A percentile compares a stretch with the other conserved stretches of the same genome.
These are phyloP conservation scores for Panagrolaimus sp. DNA, from an alignment of 1,140 invertebrate genomes.

Conservation along the genomic window DNA sequence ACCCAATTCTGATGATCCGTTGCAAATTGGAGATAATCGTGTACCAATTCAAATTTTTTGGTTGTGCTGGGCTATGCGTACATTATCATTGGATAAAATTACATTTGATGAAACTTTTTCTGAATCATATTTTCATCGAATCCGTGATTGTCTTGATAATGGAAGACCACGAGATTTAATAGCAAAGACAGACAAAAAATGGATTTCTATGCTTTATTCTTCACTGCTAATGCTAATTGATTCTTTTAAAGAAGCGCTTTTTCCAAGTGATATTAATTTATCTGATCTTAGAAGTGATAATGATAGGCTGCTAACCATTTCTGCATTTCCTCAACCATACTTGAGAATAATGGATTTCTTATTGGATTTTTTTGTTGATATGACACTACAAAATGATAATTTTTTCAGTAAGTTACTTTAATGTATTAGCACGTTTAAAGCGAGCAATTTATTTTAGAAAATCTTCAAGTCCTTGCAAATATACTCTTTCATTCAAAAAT, in stretches of 20 bases:
- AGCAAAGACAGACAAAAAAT: neutral
- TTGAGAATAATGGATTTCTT: constrained; percentile 8
- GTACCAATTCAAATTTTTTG: constrained; percentile 5
- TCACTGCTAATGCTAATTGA: neutral
- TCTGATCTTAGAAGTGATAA: neutral
- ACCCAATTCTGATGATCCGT: neutral
- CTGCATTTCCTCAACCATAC: neutral
- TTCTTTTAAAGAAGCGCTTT: constrained; percentile 8
- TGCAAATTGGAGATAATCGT: neutral
- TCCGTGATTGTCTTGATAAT: constrained; percentile 16
- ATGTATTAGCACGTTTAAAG: no score
- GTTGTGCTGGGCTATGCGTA: neutral
- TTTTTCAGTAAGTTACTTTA: constrained; percentile 1
- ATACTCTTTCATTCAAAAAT: constrained; percentile 1
- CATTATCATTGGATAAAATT: neutral
- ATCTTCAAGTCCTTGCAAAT: neutral
- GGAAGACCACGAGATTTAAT: neutral
- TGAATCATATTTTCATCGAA: neutral
- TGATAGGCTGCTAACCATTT: neutral
- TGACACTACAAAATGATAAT: neutral
- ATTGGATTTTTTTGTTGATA: constrained; percentile 6
- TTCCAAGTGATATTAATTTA: neutral
- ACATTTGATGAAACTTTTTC: constrained; percentile 11
- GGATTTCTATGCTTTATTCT: constrained; percentile 3
- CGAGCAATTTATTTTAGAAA: neutral